phyloP scores from a whole-genome alignment of 2,797 vertebrate species.

The Sibirionetta formosa region DNA sequence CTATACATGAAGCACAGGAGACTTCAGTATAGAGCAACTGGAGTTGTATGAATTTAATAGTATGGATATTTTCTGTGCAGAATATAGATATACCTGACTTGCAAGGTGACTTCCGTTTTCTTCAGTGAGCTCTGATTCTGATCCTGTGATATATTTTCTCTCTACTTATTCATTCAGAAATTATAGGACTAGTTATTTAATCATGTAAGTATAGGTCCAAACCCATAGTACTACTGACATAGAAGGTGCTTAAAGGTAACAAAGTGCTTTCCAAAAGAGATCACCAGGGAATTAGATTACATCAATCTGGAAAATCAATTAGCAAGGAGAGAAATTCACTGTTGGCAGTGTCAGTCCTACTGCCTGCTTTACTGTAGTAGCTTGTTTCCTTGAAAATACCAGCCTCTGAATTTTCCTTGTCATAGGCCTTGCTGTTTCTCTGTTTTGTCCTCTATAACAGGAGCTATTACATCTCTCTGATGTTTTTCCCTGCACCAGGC shows the following conservation, averaged over 20 bases:
- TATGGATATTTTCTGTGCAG: not conserved
- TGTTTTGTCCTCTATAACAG: not conserved
- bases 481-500: not conserved
- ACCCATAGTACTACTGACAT: not conserved
- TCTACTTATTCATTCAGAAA: not conserved
- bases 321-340: not conserved
- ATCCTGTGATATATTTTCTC: not conserved
- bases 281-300: not conserved
- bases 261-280: not conserved
- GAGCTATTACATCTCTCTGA: not conserved
- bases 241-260: not conserved
- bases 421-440: not conserved
- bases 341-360: not conserved
- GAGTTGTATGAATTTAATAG: not conserved
- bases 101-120: not conserved
- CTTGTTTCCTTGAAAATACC: conserved; percentile 10
- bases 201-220: not conserved
- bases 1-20: not conserved
- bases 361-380: not conserved
- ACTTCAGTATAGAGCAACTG: not conserved
- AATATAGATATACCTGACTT: not conserved
- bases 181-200: not conserved
- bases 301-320: not conserved
- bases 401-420: not conserved
- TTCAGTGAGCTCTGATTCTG: not conserved